phyloP scores from a whole-genome alignment of 2,888 invertebrate genomes.

The Colletes collaris region DNA sequence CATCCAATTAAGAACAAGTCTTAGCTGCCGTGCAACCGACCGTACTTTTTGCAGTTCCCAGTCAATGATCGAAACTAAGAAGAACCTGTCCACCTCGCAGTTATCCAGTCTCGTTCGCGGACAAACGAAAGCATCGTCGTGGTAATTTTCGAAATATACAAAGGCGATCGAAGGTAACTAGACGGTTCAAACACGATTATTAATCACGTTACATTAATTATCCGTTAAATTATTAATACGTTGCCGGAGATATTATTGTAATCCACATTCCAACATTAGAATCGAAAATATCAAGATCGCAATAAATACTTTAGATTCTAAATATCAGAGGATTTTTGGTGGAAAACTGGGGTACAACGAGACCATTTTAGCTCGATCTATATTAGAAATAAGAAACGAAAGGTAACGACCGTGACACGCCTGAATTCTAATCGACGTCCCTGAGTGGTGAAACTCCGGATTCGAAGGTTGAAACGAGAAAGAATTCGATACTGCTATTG shows the following conservation, averaged over 20 bases:
- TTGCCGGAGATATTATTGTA: too few relatives aligned
- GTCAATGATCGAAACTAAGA: conserved; percentile 12
- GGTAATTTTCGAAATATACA: not conserved
- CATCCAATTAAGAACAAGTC: conserved; percentile 58
- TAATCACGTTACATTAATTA: too few relatives aligned
- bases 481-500: too few relatives aligned
- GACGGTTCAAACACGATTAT: too few relatives aligned
- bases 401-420: not conserved
- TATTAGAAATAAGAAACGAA: too few relatives aligned
- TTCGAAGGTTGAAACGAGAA: not conserved
- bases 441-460: conserved; percentile 6
- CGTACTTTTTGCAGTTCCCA: conserved; percentile 18
- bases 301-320: too few relatives aligned
- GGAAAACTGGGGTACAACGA: too few relatives aligned
- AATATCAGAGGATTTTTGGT: too few relatives aligned
- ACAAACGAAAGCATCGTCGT: not conserved
- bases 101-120: not conserved
- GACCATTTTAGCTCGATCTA: too few relatives aligned
- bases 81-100: not conserved
- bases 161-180: not conserved
- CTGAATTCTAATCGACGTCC: not conserved
- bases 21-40: not conserved
- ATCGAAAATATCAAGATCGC: too few relatives aligned
- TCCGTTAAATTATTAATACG: too few relatives aligned
- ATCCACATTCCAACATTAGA: too few relatives aligned